A percentile compares a stretch with the other conserved stretches of the same genome.
phyloP scores from a whole-genome alignment of 2,797 vertebrate species.

The Merluccius polli region DNA sequence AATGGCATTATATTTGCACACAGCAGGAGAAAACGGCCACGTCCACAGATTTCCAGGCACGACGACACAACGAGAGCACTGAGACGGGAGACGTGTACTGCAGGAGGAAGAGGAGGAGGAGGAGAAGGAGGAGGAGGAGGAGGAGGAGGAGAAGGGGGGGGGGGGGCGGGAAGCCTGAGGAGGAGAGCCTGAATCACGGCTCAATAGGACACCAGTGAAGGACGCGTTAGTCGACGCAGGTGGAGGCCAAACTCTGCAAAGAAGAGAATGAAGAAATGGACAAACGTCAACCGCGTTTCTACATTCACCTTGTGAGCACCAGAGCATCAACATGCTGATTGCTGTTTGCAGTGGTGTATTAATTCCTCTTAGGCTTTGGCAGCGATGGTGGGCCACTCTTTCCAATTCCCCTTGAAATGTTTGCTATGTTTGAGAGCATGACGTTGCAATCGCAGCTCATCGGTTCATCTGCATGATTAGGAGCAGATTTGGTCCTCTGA shows the following conservation, averaged over 20 bases:
- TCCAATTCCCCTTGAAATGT: not conserved
- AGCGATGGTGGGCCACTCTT: not conserved
- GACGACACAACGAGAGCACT: conserved; percentile 35
- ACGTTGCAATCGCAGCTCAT: not conserved
- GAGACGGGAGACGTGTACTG: conserved; percentile 3
- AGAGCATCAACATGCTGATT: conserved; percentile 9
- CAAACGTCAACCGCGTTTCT: conserved; percentile 2
- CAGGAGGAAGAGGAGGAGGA: conserved; percentile 26
- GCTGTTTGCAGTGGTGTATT: conserved; percentile 4
- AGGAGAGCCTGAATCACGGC: conserved; percentile 14
- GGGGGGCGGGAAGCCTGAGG: too few species aligned
- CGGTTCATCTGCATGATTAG: not conserved
- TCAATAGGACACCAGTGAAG: conserved; percentile 19
- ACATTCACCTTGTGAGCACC: not conserved
- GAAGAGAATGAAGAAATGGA: conserved; percentile 24
- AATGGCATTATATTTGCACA: too few species aligned
- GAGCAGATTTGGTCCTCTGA: not conserved
- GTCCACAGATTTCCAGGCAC: conserved; percentile 29
- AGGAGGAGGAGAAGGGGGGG: conserved; percentile 15
- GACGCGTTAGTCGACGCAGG: conserved; percentile 41
- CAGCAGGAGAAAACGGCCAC: too few species aligned
- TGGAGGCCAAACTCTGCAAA: conserved; percentile 39
- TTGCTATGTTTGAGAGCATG: not conserved
- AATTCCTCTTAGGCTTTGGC: not conserved
- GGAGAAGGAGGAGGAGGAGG: conserved; percentile 51